phyloP scores from a whole-genome alignment of 23 tunicate species.

The Trididemnum clinides region DNA sequence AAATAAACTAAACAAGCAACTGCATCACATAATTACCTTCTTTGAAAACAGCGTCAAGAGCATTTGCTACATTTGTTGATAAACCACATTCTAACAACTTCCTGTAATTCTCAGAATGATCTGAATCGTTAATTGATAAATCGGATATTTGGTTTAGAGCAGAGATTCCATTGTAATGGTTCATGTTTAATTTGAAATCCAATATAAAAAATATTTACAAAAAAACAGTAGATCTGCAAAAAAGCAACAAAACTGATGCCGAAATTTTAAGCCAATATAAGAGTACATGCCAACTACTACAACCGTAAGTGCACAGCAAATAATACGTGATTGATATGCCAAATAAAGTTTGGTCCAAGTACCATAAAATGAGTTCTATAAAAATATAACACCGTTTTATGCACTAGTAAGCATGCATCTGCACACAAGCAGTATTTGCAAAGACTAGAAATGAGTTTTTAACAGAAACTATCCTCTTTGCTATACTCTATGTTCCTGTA shows the following conservation, averaged over 20 bases:
- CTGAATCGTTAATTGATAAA: background rate
- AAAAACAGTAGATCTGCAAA: background rate
- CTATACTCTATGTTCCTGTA: too few species aligned
- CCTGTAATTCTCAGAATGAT: slow-evolving; percentile 27
- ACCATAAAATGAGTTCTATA: too few species aligned
- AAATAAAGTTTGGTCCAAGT: too few species aligned
- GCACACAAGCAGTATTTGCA: too few species aligned
- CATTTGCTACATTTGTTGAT: slow-evolving; percentile 54
- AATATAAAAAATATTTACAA: background rate
- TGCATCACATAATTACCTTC: slow-evolving; percentile 30
- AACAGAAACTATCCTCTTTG: too few species aligned
- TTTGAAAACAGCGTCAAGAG: slow-evolving; percentile 63
- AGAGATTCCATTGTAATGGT: background rate
- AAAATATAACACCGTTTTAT: too few species aligned
- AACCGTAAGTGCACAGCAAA: too few species aligned
- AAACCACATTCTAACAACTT: slow-evolving; percentile 58
- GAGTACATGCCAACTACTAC: too few species aligned
- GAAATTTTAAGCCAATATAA: too few species aligned
- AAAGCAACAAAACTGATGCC: background rate
- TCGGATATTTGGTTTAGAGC: background rate
- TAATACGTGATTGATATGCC: too few species aligned
- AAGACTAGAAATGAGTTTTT: too few species aligned
- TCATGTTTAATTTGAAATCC: slow-evolving; percentile 1
- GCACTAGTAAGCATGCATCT: too few species aligned
- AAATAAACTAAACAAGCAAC: background rate